phyloP scores from a whole-genome alignment of 1,140 invertebrate genomes.

The Cherax quadricarinatus region DNA sequence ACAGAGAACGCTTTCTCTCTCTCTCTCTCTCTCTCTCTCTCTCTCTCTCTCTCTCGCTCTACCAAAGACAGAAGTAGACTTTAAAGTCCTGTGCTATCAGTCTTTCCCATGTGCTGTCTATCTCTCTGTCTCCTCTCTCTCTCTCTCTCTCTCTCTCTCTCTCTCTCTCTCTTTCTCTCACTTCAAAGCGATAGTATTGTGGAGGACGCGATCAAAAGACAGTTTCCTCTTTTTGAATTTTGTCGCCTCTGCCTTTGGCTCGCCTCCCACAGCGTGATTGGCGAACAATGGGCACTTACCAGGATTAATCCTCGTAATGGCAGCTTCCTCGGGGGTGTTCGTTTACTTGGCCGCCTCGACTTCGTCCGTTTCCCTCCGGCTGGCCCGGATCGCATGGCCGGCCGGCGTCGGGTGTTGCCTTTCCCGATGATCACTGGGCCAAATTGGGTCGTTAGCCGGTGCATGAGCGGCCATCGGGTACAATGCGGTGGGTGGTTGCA shows the following conservation, averaged over 20 bases:
- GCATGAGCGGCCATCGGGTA: conserved; percentile 8
- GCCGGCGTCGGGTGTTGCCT: background rate
- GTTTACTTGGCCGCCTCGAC: conserved; percentile 35
- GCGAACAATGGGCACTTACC: conserved; percentile 69
- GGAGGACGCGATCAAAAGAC: conserved; percentile 67
- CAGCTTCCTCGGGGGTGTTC: conserved; percentile 51
- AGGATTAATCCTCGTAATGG: conserved; percentile 69
- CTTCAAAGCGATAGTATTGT: conserved; percentile 61
- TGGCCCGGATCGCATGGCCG: background rate
- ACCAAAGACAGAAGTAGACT: conserved; percentile 23
- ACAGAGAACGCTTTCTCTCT: too few relatives aligned
- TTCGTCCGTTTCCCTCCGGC: too few relatives aligned
- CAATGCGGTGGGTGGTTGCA: conserved; percentile 4
- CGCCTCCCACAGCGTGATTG: conserved; percentile 70
- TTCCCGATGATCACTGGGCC: conserved; percentile 17
- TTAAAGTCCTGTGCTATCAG: background rate
- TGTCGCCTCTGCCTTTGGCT: conserved; percentile 65
- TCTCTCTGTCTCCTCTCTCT: conserved; percentile 38
- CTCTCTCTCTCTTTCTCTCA: conserved; percentile 9
- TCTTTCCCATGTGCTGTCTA: background rate
- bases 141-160: background rate
- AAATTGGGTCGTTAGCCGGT: conserved; percentile 39
- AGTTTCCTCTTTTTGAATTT: conserved; percentile 69
- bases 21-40: too few relatives aligned
- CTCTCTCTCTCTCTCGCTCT: too few relatives aligned